phyloP scores from a whole-genome alignment of 2,113 vertebrate species.

The Platichthys flesus region DNA sequence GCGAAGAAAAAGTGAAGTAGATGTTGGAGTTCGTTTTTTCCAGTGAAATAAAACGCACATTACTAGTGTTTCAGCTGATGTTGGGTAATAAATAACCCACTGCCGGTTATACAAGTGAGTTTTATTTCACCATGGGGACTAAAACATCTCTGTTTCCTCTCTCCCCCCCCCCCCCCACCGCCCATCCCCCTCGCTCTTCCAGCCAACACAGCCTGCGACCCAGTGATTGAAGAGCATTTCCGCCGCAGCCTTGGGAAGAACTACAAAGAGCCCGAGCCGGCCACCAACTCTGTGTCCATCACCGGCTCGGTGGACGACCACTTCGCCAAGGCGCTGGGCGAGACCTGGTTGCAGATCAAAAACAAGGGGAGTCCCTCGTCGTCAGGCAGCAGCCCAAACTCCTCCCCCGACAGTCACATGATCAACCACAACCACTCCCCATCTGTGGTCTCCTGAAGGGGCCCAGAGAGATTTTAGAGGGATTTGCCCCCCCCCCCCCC shows the following conservation, averaged over 20 bases:
- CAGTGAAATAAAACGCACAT: constrained; percentile 38
- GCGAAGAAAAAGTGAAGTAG: constrained; percentile 37
- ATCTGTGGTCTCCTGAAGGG: constrained; percentile 92
- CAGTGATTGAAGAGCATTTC: constrained; percentile 98
- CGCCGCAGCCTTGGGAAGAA: constrained; percentile 98
- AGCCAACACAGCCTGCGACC: constrained; percentile 91
- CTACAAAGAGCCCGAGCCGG: constrained; percentile 95
- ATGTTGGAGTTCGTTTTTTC: constrained; percentile 30
- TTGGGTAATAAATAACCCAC: constrained; percentile 32
- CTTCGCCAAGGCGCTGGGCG: constrained; percentile 98
- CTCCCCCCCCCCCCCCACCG: not conserved
- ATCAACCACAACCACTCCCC: constrained; percentile 96
- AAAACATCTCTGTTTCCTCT: not conserved
- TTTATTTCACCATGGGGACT: constrained; percentile 27
- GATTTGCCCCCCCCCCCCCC: not conserved
- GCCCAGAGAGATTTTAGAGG: constrained; percentile 19
- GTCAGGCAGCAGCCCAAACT: constrained; percentile 85
- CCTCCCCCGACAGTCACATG: constrained; percentile 92
- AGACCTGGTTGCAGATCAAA: constrained; percentile 98
- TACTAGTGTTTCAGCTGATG: constrained; percentile 19
- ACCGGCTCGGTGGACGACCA: constrained; percentile 98
- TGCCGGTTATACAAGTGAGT: constrained; percentile 3
- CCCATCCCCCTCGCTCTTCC: not conserved
- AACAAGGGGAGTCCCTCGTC: constrained; percentile 88
- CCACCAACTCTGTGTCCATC: constrained; percentile 96